Conservation (phyloP, 2,888 invertebrate species). For the Galeopsomyia nigrocyanea region DNA sequence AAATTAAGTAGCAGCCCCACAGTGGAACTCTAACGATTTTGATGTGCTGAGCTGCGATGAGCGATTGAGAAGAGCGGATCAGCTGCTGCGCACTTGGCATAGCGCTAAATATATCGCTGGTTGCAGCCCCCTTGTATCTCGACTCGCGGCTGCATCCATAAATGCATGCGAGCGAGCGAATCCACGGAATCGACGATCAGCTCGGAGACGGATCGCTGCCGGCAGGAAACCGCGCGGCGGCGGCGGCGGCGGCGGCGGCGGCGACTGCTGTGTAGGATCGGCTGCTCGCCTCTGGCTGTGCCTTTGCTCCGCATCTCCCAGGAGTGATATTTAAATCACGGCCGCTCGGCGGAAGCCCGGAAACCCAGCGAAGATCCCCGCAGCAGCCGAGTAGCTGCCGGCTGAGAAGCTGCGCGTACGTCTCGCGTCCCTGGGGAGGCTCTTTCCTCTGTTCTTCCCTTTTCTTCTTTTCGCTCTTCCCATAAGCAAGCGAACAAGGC, state of each 20-base stretch:
- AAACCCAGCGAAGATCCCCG: constrained; percentile 39
- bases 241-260: too few relatives aligned
- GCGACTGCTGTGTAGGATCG: not conserved
- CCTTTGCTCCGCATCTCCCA: constrained; percentile 35
- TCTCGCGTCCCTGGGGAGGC: constrained; percentile 24
- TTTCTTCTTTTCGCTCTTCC: too few relatives aligned
- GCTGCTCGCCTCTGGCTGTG: constrained; percentile 22
- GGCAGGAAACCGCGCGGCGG: constrained; percentile 6
- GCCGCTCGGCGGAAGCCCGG: constrained; percentile 44
- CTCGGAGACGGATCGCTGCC: constrained; percentile 33
- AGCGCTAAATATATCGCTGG: too few relatives aligned
- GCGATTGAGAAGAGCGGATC: not conserved
- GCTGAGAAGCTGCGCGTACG: constrained; percentile 20
- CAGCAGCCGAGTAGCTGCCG: constrained; percentile 21
- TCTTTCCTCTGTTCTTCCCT: too few relatives aligned
- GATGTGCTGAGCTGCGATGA: not conserved
- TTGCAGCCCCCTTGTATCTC: not conserved
- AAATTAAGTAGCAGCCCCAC: not conserved
- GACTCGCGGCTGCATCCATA: constrained; percentile 28
- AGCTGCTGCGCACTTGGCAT: not conserved
- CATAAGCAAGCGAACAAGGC: constrained; percentile 34
- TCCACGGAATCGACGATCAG: constrained; percentile 13
- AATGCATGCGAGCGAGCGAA: constrained; percentile 38
- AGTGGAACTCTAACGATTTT: not conserved
- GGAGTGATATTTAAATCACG: constrained; percentile 55